Evolutionary conservation across 2,888 invertebrate genomes (phyloP), one percentile per base, ranked within the genome.

Genomic region (Idaea dimidiata): DNA sequence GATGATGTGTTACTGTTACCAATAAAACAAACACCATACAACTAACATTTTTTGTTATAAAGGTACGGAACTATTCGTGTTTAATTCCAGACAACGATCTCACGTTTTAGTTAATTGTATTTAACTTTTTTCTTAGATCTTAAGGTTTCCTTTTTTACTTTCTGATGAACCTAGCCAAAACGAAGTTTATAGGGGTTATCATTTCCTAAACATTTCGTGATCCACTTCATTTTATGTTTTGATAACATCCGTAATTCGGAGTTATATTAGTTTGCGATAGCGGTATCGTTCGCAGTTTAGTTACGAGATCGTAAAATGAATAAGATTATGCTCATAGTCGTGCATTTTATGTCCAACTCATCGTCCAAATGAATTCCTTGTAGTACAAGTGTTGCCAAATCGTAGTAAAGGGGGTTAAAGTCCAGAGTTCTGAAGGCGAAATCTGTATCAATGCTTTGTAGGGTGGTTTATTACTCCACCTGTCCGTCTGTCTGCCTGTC

Each of bases 371-470:
- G 18, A 60, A 17, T 61, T 16, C 56, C 63, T 58, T 57, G 16
- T 61, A 57, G 17, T 55, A 57, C 16, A 57, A 17, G 55, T 71
- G 66, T 72, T 81, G 79, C 81, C 79, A 82, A 81, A 64, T 73
- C 70, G 65, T 74, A 73, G 64, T 59, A 68, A 58, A 56, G 56
- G 65, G 64, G 70, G 64, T 69, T 74, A 72, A 77, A 81, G 76
- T 79, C 77, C 68, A 72, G 68, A 54, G 7, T n/a, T 56, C 18
- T 56, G 16, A 56, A 66, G 69, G 63, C 69, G 71, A 64, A 62
- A 60, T 43, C 58, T 18, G 16, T 57, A 55, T 32, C 43, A 5
- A 14, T 14, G 14, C 14, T 43, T 43, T 24, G 24, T 24, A 5
- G 24, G 24, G 5, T 5, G 1, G 5, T 24, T 24, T 24, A 24